Conservation (phyloP, 2,888 invertebrate species). For the Cataglyphis altisquamis region DNA sequence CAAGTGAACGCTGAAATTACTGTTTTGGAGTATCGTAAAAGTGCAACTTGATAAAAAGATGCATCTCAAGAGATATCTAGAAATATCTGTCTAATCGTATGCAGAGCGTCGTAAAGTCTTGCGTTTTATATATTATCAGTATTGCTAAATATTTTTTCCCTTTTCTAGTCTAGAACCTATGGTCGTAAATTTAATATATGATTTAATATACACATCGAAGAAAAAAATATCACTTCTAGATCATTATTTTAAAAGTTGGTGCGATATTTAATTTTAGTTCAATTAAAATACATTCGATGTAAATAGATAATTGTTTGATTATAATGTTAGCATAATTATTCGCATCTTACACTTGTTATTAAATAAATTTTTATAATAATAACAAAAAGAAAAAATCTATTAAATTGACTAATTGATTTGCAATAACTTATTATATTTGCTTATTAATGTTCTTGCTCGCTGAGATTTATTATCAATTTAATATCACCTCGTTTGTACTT, state of each 20-base stretch:
- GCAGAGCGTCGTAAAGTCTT: neutral
- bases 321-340: neutral
- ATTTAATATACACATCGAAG: neutral
- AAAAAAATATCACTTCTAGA: neutral
- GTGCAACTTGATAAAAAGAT: neutral
- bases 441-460: neutral
- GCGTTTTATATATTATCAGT: neutral
- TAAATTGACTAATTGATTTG: neutral
- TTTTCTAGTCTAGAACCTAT: neutral
- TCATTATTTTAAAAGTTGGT: neutral
- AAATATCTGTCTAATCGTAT: neutral
- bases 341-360: neutral
- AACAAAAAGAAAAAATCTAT: neutral
- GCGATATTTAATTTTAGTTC: neutral
- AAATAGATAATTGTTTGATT: neutral
- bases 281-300: neutral
- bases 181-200: conserved; percentile 1
- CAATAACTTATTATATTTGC: neutral
- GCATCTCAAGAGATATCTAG: neutral
- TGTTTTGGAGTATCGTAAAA: neutral
- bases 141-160: neutral
- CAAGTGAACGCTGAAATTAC: neutral
- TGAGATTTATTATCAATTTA: neutral
- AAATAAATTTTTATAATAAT: neutral
- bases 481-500: neutral